A percentile compares a stretch with the other conserved stretches of the same genome.
Evolutionary conservation across 2,888 invertebrate genomes (phyloP).

Genomic region (Cantharis nigra): DNA sequence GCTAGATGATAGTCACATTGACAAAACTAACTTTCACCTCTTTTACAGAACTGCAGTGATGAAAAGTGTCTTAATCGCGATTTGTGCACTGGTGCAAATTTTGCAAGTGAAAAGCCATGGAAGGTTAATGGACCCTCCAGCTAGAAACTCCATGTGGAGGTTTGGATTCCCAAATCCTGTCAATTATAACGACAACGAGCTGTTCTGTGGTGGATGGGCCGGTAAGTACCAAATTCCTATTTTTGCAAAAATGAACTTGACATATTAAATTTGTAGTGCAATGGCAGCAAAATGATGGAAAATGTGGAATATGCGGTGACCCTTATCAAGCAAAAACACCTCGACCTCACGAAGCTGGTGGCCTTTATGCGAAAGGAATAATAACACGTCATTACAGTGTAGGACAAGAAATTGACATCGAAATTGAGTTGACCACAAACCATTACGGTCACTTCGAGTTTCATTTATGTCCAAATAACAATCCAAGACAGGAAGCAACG

Average conservation of each 20-base stretch:
- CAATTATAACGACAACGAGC: constrained; percentile 92
- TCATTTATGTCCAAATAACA: constrained; percentile 84
- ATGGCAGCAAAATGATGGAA: constrained; percentile 84
- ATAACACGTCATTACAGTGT: constrained; percentile 79
- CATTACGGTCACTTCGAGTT: constrained; percentile 87
- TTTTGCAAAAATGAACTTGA: background rate
- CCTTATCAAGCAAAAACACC: constrained; percentile 73
- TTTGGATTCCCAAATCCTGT: constrained; percentile 93
- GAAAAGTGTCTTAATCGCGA: background rate
- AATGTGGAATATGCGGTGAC: constrained; percentile 91
- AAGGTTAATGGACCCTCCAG: constrained; percentile 89
- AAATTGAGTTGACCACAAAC: constrained; percentile 87
- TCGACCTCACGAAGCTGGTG: constrained; percentile 88
- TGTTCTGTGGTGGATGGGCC: constrained; percentile 90
- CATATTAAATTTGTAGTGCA: constrained; percentile 64
- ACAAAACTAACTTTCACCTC: background rate
- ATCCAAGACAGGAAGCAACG: constrained; percentile 74
- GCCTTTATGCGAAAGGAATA: constrained; percentile 84
- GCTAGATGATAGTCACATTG: background rate
- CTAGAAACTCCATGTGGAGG: constrained; percentile 93
- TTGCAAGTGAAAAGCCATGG: constrained; percentile 68
- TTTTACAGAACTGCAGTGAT: constrained; percentile 5
- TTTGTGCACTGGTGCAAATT: constrained; percentile 9
- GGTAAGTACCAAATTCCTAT: constrained; percentile 57
- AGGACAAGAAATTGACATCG: constrained; percentile 86